Base-by-base conservation (phyloP, 2,113 vertebrate genomes). In the Lynx canadensis region DNA sequence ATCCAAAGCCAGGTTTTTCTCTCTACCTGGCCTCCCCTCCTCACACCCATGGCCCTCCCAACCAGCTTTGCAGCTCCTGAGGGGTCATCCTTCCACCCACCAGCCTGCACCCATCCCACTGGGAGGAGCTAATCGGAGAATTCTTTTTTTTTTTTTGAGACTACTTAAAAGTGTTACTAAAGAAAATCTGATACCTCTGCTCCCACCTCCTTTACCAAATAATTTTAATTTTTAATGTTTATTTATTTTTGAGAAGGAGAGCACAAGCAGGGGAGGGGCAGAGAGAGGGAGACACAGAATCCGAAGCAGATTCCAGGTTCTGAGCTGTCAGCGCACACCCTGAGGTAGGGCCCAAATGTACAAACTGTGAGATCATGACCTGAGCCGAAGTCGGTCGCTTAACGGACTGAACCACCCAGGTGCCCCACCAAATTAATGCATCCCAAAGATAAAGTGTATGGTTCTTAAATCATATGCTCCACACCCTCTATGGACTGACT, bases 201-300 rank as follows among this genome's bases (percentile, higher is more conserved):
- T 76, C 25, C 86, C n/a, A 87, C 52, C 18, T 76, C 14, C 63
- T 86, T 38, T n/a, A n/a, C 73, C 36, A 45, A 45, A 31, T 48
- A 93, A 87, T 91, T 91, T 60, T 60, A 60, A 60, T 60, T 60
- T 60, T 60, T 60, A 60, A 23, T 60, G 57, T 60, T 60, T 60
- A 60, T 23, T 60, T 60, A 60, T 60, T 60, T 23, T 60, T 60
- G 57, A 60, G 21, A 60, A 60, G 23, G 21, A 23, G 57, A 60
- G 8, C 3, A 8, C 21, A 60, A 57, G 55, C 57, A 60, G 21
- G 19, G 57, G 57, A 60, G 57, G 57, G 19, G 57, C 57, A 60
- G 57, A 60, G 18, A 57, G 57, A 60, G 57, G 57, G 57, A 60
- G 21, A 23, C 55, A 57, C 21, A 60, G 57, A 60, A 60, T 25